Evolutionary conservation across 2,113 vertebrate species (phyloP), one percentile per base, ranked within the genome.

Genomic region (Cricetomys ansorgei): DNA sequence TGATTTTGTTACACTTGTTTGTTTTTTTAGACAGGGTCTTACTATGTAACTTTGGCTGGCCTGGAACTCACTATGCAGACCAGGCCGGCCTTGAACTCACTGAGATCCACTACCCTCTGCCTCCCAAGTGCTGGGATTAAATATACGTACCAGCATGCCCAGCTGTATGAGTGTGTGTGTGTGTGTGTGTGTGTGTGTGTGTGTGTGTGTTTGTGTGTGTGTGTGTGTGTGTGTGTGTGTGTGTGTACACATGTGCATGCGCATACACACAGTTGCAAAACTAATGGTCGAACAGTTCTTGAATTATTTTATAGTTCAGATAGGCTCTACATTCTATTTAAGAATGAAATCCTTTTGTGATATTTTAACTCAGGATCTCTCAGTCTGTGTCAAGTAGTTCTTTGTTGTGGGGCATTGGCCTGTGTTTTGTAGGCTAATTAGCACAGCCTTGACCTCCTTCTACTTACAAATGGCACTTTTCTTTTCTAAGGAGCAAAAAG

Each of bases 251-350:
- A 34, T 50, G 29, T 34, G 31, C n/a, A n/a, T n/a, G n/a, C n/a
- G n/a, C n/a, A n/a, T n/a, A n/a, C n/a, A n/a, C n/a, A n/a, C n/a
- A n/a, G 21, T 21, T 79, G 77, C 55, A 80, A 80, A 80, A 27
- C 53, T 40, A 59, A 50, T 85, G 17, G 25, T 88, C 89, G 72
- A 87, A 79, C 88, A 87, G 13, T 81, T 83, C 3, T 89, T 80
- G 12, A 90, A 87, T 96, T 96, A 88, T 55, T 95, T 80, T 89
- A 67, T 23, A 84, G 69, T 91, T 57, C 81, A 45, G 50, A 27
- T 64, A 93, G 76, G 13, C 62, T 29, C 69, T 80, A 62, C 37
- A 70, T 79, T 6, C 6, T 84, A 40, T n/a, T 85, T 92, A 40
- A 75, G n/a, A 95, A 62, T 77, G 69, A 91, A 85, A 53, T 75